phyloP scores from a whole-genome alignment of 2,888 invertebrate genomes.

The Agonopterix subpropinquella region DNA sequence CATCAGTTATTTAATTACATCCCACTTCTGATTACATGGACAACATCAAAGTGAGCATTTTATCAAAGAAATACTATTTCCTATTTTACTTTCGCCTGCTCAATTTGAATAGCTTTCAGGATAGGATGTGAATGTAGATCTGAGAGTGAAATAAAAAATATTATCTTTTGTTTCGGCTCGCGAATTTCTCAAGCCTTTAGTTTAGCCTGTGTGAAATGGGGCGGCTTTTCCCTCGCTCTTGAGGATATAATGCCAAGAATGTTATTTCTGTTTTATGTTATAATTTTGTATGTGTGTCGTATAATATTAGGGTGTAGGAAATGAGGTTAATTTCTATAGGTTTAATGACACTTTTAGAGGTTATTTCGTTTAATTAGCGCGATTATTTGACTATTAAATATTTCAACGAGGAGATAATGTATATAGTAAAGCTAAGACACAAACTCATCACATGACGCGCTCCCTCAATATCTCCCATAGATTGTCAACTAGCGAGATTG shows the following conservation, averaged over 20 bases:
- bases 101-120: conserved; percentile 8
- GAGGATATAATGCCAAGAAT: neutral
- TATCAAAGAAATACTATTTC: conserved; percentile 5
- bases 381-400: too few species aligned
- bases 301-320: too few species aligned
- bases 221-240: conserved; percentile 5
- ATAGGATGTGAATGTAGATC: neutral
- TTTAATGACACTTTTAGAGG: too few species aligned
- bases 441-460: too few species aligned
- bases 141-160: neutral
- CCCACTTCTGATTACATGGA: too few species aligned
- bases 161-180: conserved; percentile 4
- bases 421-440: too few species aligned
- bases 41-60: neutral
- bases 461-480: too few species aligned
- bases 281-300: neutral
- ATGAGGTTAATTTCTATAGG: too few species aligned
- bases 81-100: neutral
- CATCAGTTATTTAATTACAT: too few species aligned
- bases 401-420: too few species aligned
- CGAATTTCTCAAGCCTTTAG: neutral
- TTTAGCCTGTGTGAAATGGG: neutral
- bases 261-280: neutral
- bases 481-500: too few species aligned
- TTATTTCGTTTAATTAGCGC: too few species aligned